Evolutionary conservation across 2,888 invertebrate species (phyloP).

Genomic region (Ametastegia equiseti): DNA sequence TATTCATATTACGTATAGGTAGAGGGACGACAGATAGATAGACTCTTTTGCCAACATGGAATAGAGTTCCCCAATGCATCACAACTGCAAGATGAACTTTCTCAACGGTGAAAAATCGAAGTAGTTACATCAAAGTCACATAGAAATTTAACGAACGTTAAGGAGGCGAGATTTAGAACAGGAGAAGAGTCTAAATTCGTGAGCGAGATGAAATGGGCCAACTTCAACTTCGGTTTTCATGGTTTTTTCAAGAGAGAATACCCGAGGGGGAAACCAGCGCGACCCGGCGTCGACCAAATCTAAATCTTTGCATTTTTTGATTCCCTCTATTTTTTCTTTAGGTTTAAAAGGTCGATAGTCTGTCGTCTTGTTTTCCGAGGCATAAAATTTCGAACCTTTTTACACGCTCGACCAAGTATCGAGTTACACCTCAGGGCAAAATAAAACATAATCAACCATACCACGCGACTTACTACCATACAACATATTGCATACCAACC

Average conservation of each 20-base stretch:
- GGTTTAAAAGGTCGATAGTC: slow-evolving; percentile 1
- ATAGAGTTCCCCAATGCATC: not conserved
- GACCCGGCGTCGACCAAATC: not conserved
- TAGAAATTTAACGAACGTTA: slow-evolving; percentile 40
- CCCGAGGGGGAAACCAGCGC: not conserved
- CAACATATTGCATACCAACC: too few relatives aligned
- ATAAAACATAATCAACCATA: slow-evolving; percentile 28
- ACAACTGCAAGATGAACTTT: not conserved
- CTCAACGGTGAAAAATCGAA: slow-evolving; percentile 28
- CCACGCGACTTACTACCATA: too few relatives aligned
- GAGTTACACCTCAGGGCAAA: slow-evolving; percentile 1
- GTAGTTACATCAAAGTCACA: slow-evolving; percentile 39
- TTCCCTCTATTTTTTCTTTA: not conserved
- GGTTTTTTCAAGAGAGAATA: not conserved
- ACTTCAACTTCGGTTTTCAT: slow-evolving; percentile 31
- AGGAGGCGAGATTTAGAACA: slow-evolving; percentile 21
- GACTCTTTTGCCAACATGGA: not conserved
- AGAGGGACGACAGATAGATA: slow-evolving; percentile 7
- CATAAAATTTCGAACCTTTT: slow-evolving; percentile 7
- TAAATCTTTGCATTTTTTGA: slow-evolving; percentile 29
- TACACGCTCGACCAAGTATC: slow-evolving; percentile 6
- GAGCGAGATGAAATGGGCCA: not conserved
- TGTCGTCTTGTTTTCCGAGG: not conserved
- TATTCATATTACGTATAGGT: not conserved
- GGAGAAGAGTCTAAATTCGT: slow-evolving; percentile 37